Conservation (phyloP, 2,113 vertebrate genomes). For the Elgaria multicarinata region DNA sequence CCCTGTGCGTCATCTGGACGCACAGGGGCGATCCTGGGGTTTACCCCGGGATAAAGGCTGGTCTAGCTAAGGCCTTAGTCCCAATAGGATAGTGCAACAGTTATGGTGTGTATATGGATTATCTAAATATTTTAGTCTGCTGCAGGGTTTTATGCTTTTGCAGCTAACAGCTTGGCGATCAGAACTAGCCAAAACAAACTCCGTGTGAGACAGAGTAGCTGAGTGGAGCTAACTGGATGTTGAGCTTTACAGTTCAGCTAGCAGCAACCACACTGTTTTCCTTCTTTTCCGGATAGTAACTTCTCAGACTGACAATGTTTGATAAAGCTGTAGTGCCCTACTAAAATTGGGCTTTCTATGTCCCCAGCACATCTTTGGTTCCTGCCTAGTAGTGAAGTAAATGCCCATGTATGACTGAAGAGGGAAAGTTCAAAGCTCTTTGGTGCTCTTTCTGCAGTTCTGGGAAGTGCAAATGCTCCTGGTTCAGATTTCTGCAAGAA, state of each 20-base stretch:
- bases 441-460: not conserved
- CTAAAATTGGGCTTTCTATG: not conserved
- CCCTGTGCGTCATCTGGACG: no score
- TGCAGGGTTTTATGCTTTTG: not conserved
- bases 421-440: not conserved
- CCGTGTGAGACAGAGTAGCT: not conserved
- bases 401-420: not conserved
- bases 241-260: not conserved
- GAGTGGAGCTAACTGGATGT: not conserved
- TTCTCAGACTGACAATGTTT: not conserved
- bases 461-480: not conserved
- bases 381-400: not conserved
- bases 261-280: not conserved
- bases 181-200: not conserved
- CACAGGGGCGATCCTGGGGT: no score
- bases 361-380: not conserved
- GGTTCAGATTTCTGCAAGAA: not conserved
- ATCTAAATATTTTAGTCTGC: no score
- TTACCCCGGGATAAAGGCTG: no score
- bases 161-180: not conserved
- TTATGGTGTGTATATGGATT: not conserved
- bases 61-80: no score
- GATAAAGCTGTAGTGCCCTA: not conserved
- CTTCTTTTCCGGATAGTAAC: not conserved
- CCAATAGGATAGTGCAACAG: not conserved